Evolutionary conservation across 64 coral and sea anemone species (phyloP).

Genomic region (Pachyseris speciosa): DNA sequence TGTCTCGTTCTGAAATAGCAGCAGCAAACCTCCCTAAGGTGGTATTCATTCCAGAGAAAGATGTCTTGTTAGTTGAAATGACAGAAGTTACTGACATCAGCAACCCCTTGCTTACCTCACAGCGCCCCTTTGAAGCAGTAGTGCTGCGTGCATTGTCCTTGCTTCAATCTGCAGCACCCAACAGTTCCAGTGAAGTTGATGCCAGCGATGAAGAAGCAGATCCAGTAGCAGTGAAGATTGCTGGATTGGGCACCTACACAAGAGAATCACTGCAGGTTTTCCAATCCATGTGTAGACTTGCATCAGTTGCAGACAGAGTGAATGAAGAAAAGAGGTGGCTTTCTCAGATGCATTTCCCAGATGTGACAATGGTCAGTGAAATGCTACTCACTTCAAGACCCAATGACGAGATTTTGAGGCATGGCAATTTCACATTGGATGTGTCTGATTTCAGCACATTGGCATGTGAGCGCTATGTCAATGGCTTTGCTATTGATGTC

Average conservation of each 20-base stretch:
- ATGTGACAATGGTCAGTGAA: neutral
- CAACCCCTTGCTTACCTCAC: neutral
- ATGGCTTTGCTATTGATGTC: constrained; percentile 20
- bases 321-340: neutral
- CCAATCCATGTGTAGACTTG: neutral
- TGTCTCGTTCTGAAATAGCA: neutral
- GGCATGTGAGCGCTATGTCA: constrained; percentile 17
- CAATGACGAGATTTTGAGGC: neutral
- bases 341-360: neutral
- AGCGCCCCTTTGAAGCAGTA: neutral
- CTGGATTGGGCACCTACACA: neutral
- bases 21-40: neutral
- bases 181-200: neutral
- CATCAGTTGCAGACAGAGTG: neutral
- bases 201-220: neutral
- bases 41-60: neutral
- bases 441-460: constrained; percentile 10
- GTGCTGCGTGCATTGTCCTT: neutral
- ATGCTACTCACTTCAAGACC: neutral
- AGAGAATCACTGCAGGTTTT: neutral
- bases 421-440: neutral
- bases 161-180: neutral
- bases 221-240: neutral
- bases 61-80: neutral
- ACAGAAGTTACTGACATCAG: neutral